Percentiles rank a stretch among this genome's conserved stretches.
phyloP scores from a whole-genome alignment of 2,797 vertebrate species.

The Monodelphis domestica region DNA sequence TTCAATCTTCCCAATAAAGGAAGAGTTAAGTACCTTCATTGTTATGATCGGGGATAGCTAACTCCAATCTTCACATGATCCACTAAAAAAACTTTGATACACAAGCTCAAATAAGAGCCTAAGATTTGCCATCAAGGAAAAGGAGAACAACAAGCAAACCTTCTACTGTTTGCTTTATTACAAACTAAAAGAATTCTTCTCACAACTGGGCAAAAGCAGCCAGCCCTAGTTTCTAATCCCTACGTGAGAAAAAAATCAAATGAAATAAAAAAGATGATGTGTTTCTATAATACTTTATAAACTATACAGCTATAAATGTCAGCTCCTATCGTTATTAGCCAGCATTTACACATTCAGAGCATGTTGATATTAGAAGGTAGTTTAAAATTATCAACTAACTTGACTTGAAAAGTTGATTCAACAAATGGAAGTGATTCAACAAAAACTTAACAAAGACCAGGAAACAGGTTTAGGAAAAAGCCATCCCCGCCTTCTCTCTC shows the following conservation, averaged over 20 bases:
- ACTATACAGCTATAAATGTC: background rate
- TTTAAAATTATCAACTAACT: background rate
- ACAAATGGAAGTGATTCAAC: background rate
- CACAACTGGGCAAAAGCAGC: rapidly evolving
- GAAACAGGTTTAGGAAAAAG: slow-evolving; percentile 36
- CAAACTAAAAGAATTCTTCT: background rate
- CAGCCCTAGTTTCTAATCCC: background rate
- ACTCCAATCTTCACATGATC: too few relatives aligned
- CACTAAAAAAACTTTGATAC: background rate
- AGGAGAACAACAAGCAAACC: background rate
- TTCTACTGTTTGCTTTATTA: background rate
- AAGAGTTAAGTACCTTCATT: too few relatives aligned
- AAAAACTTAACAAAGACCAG: background rate
- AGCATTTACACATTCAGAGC: background rate
- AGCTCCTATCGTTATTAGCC: background rate
- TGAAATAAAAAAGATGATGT: background rate
- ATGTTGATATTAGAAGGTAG: background rate
- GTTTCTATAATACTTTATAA: background rate
- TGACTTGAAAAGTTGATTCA: background rate
- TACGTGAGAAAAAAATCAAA: background rate
- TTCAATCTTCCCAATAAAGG: too few relatives aligned
- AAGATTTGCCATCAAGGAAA: background rate
- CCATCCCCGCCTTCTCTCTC: background rate
- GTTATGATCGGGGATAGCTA: too few relatives aligned
- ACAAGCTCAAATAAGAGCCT: background rate